Evolutionary conservation across 1,140 invertebrate species (phyloP), one percentile per base, ranked within the genome.

Genomic region (Frieseomelitta varia): DNA sequence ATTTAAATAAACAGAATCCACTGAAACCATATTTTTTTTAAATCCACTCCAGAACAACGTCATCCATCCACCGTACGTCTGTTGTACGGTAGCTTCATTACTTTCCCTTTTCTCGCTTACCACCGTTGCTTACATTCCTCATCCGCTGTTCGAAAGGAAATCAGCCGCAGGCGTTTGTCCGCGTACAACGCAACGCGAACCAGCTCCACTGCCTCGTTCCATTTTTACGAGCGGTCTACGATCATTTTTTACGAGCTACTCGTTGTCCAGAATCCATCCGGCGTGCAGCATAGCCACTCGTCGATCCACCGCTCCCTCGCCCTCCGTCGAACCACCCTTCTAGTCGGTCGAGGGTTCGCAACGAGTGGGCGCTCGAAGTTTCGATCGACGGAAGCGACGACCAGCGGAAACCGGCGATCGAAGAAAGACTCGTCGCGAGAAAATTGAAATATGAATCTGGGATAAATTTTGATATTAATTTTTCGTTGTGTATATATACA

Each of bases 231-330:
- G 6, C 74, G 24, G 55, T 6, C 47, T 56, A 61, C 73, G 79
- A 87, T 87, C 88, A 90, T 80, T 90, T 89, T 90, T 89, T 90
- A 90, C 88, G 85, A 87, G 68, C 72, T 53, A 79, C 53, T 81
- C 88, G 78, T 85, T 90, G 88, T 87, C 83, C 86, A 80, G 56
- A 79, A 87, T 53, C 87, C 83, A 88, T 84, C 65, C 78, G 67
- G 58, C 47, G 87, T 81, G 73, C 79, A 85, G 58, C 68, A 71
- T 30, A 58, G 65, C 39, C 56, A 76, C 86, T 87, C 27, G 30
- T 71, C 67, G 76, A 88, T 87, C 68, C 72, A 12, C n/a, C 75
- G 1, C 30, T 30, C 30, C 30, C 30, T 30, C 30, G 30, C 58
- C n/a, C 39, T 39, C 39, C 39, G 4, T 39, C 39, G 39, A 39